phyloP scores from a whole-genome alignment of 2,888 invertebrate genomes.

The Zele albiditarsus region DNA sequence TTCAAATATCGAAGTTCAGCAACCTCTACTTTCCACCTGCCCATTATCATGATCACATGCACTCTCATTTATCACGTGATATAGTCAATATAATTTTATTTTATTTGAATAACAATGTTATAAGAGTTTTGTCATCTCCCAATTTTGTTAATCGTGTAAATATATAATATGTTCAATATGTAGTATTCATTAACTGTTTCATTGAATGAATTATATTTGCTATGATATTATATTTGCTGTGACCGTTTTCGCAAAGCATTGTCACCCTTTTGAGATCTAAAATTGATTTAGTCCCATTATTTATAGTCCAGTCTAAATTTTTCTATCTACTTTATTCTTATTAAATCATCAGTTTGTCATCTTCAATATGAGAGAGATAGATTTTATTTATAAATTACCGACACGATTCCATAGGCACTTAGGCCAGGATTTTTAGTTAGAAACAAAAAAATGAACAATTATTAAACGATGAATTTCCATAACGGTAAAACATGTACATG shows the following conservation, averaged over 20 bases:
- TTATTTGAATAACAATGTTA: constrained; percentile 66
- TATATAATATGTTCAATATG: constrained; percentile 49
- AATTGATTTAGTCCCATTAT: background rate
- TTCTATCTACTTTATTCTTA: background rate
- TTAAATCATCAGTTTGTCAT: background rate
- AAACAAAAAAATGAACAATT: constrained; percentile 2
- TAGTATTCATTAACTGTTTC: constrained; percentile 38
- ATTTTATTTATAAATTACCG: constrained; percentile 9
- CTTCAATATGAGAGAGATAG: background rate
- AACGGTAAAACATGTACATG: background rate
- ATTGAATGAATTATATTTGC: constrained; percentile 9
- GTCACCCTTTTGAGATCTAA: constrained; percentile 6
- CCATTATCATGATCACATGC: constrained; percentile 1
- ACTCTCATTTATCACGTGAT: constrained; percentile 31
- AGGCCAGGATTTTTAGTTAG: constrained; percentile 21
- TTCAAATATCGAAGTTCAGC: constrained; percentile 19
- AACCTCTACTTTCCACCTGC: background rate
- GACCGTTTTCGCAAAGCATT: constrained; percentile 28
- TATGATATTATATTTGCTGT: constrained; percentile 33
- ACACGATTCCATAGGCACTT: constrained; percentile 37
- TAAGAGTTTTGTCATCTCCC: constrained; percentile 56
- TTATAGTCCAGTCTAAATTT: background rate
- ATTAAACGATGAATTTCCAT: background rate
- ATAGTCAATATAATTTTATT: constrained; percentile 60
- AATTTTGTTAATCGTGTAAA: constrained; percentile 54